Base-by-base conservation (phyloP, 1,140 invertebrate species). In the Nasonia giraulti region DNA sequence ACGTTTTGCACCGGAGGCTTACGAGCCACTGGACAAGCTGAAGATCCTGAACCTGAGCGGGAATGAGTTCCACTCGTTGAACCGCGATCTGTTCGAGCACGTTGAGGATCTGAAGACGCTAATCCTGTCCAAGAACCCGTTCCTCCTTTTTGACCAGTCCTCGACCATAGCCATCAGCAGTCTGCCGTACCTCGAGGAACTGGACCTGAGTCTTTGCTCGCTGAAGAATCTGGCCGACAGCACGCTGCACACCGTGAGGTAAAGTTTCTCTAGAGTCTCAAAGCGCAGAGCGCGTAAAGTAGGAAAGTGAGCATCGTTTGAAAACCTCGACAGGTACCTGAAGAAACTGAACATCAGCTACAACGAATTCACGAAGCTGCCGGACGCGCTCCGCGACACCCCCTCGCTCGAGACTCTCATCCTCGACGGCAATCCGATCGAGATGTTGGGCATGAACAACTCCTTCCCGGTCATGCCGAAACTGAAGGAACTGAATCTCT, bases 21-120 rank as follows among this genome's bases (percentile, higher is more conserved):
- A 95, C 88, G 92, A 95, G 80, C 95, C 96, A 0, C 87, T 97
- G 11, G 88, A 88, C 12, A 93, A 94, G 2, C 90, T 97, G 87
- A 94, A 90, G 27, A 91, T 92, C 0, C 91, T 97, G 6, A 94
- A 95, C 88, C 90, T 97, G 62, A 94, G 94, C 0, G 89, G 95
- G 85, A 97, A 97, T 89, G 89, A 94, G 20, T 87, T 97, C 4
- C 95, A 96, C 86, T 95, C 93, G 1, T 89, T 97, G 1, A 88
- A 96, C 89, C 92, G 93, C 71, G 95, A 96, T 88, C 47, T 96
- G 10, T 97, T 97, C 89, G 95, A 96, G 84, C 96, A 97, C 87
- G 89, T 95, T 12, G 91, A 93, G 3, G 90, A 94, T 37, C 87
- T 98, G 4, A 95, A 95, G 83, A 93, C 94, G 50, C 91, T 98